Evolutionary conservation across 2,888 invertebrate species (phyloP).

Genomic region (Choreutis nemorana): DNA sequence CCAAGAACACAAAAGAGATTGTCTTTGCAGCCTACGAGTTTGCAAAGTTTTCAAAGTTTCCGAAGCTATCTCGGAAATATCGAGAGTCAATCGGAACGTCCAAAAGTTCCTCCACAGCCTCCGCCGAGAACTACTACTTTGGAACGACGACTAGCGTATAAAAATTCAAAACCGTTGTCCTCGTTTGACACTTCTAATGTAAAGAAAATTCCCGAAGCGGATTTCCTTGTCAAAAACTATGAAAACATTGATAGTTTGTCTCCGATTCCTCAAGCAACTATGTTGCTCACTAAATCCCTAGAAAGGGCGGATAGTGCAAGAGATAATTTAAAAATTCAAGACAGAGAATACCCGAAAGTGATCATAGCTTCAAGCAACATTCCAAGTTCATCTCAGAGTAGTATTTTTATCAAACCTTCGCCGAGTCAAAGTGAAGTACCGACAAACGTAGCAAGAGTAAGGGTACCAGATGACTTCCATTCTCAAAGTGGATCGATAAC

Average conservation of each 20-base stretch:
- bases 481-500: constrained; percentile 31
- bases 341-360: constrained; percentile 49
- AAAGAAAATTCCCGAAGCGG: constrained; percentile 25
- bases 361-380: constrained; percentile 60
- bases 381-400: constrained; percentile 57
- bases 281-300: constrained; percentile 23
- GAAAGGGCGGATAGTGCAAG: constrained; percentile 21
- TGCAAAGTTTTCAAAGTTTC: constrained; percentile 53
- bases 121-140: constrained; percentile 79
- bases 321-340: too few relatives aligned
- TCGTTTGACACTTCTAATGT: constrained; percentile 35
- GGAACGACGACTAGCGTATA: constrained; percentile 62
- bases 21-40: constrained; percentile 67
- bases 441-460: constrained; percentile 55
- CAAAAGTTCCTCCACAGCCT: constrained; percentile 71
- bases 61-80: constrained; percentile 26
- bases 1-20: constrained; percentile 68
- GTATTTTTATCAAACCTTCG: constrained; percentile 69
- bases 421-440: constrained; percentile 39
- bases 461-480: constrained; percentile 54
- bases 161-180: constrained; percentile 43
- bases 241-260: constrained; percentile 43
- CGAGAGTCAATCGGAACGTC: constrained; percentile 35
- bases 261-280: constrained; percentile 16
- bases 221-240: constrained; percentile 26